Evolutionary conservation across 2,113 vertebrate genomes (phyloP).

Genomic region (Tetrao urogallus): DNA sequence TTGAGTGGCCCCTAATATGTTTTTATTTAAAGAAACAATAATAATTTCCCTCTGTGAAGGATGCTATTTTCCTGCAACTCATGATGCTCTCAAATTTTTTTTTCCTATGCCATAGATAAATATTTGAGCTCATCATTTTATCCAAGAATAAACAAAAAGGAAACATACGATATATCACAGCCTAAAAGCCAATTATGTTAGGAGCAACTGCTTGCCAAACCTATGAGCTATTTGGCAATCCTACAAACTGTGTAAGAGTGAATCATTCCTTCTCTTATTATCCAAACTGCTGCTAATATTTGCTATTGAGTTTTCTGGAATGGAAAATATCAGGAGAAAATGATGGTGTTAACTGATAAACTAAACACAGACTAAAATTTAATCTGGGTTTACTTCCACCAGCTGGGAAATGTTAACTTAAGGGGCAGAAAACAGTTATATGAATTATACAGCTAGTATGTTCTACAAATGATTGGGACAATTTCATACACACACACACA

Average conservation of each 20-base stretch:
- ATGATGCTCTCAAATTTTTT: not conserved
- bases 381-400: not conserved
- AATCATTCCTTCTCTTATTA: not conserved
- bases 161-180: not conserved
- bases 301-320: not conserved
- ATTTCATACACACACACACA: not conserved
- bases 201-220: not conserved
- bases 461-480: not conserved
- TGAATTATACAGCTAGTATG: not conserved
- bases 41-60: not conserved
- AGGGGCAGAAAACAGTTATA: not conserved
- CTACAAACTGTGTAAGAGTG: not conserved
- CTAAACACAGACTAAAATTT: not conserved
- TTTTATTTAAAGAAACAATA: not conserved
- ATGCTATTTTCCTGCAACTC: slow-evolving; percentile 9
- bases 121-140: not conserved
- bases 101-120: not conserved
- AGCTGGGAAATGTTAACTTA: not conserved
- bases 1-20: not conserved
- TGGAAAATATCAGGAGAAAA: not conserved
- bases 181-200: not conserved
- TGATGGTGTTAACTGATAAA: not conserved
- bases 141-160: not conserved
- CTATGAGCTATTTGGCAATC: not conserved
- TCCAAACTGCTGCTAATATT: not conserved